Evolutionary conservation across 2,888 invertebrate species (phyloP), one percentile per base, ranked within the genome.

Genomic region (Sipha maydis): DNA sequence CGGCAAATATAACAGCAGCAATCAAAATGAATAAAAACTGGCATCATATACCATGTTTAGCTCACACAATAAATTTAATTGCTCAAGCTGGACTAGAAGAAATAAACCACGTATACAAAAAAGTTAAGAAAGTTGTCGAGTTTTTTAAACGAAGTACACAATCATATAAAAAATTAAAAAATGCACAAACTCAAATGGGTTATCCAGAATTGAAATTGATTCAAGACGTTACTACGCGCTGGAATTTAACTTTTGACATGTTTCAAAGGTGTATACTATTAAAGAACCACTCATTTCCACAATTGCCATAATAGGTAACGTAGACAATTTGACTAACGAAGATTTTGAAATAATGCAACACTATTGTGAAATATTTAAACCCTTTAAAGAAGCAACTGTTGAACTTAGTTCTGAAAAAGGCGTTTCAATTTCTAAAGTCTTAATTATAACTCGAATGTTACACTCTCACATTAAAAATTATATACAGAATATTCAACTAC

Each of bases 41-140:
- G 90, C 91, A 90, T 61, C 90, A 91, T 90, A 91, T 90, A 89
- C 91, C 90, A 0, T 91, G 91, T 83, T 90, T 89, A 78, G 90
- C 90, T 67, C 90, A 90, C 77, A 90, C 90, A 8, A 67, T 90
- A 56, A 90, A 90, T 79, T 90, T 90, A 71, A 89, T 90, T 61
- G 89, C 90, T 28, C 85, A 90, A 86, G 83, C 88, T 77, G 90
- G 90, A 75, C 71, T 90, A 80, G 85, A 89, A 84, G 73, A 73
- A 61, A 79, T 82, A 78, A 89, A 84, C 31, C 48, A 85, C 69
- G 34, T 77, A 1, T 54, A 89, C 25, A 89, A 90, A 71, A 90
- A 90, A 76, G 89, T 90, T 48, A 90, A 90, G 83, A 89, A 82
- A 61, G 41, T 71, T 73, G 79, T 88, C 67, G 69, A 82, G 69